These are phyloP conservation scores for Stomatorhinus walkeri DNA, from an alignment of 2,797 vertebrate species.

Conservation along the genomic window DNA sequence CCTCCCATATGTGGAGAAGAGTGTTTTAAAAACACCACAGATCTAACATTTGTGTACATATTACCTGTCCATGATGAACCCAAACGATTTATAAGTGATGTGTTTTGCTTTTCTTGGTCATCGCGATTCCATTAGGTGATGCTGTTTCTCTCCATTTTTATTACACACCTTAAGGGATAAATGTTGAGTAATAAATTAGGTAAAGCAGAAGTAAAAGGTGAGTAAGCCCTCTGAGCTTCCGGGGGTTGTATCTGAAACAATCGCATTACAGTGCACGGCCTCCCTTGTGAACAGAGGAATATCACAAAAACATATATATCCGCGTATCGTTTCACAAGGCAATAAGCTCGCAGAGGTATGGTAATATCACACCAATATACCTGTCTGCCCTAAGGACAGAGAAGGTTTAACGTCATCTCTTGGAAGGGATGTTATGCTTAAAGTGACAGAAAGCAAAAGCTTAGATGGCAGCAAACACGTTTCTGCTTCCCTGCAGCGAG, in stretches of 20 bases:
- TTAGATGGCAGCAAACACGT: background rate
- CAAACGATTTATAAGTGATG: background rate
- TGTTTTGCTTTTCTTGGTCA: background rate
- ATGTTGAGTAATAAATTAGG: background rate
- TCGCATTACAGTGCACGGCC: background rate
- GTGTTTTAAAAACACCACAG: background rate
- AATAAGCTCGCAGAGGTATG: background rate
- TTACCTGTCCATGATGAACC: background rate
- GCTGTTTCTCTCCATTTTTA: background rate
- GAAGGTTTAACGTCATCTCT: background rate
- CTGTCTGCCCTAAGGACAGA: background rate
- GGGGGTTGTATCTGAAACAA: background rate
- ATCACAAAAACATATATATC: background rate
- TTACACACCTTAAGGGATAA: background rate
- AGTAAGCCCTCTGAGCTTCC: background rate
- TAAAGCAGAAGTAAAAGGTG: background rate
- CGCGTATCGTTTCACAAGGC: background rate
- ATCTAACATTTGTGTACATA: background rate
- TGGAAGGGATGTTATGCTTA: background rate
- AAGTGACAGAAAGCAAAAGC: background rate
- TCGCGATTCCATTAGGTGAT: background rate
- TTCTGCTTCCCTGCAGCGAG: background rate
- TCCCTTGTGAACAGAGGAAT: background rate
- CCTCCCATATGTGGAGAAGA: background rate
- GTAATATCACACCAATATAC: constrained; percentile 4